Evolutionary conservation across 2,797 vertebrate species (phyloP).

Genomic region (Adrianichthys oophorus): DNA sequence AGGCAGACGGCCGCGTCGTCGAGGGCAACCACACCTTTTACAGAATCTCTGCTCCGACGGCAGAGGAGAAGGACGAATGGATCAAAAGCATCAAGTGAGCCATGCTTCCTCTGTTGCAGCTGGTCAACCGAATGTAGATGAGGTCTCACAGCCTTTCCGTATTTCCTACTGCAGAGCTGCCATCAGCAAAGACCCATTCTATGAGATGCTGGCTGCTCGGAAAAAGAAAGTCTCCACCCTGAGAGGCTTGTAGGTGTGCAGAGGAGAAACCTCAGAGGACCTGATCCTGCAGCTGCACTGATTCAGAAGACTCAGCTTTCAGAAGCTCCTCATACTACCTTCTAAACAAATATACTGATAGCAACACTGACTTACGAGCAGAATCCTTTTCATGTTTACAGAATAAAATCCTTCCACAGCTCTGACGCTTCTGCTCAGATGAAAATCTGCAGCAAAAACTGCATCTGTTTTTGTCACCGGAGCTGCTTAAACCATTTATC

Average conservation of each 20-base stretch:
- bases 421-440: background rate
- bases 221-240: slow-evolving; percentile 97
- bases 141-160: background rate
- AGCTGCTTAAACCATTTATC: slow-evolving; percentile 3
- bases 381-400: slow-evolving; percentile 10
- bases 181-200: slow-evolving; percentile 97
- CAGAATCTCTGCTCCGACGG: slow-evolving; percentile 92
- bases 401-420: background rate
- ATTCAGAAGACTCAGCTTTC: slow-evolving; percentile 4
- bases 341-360: slow-evolving; percentile 1
- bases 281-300: slow-evolving; percentile 8
- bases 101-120: background rate
- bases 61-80: slow-evolving; percentile 96
- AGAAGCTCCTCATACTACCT: slow-evolving; percentile 3
- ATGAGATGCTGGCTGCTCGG: slow-evolving; percentile 94
- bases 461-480: background rate
- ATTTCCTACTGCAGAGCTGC: slow-evolving; percentile 82
- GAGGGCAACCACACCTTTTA: slow-evolving; percentile 98
- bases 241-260: slow-evolving; percentile 80
- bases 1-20: slow-evolving; percentile 94
- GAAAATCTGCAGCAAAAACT: slow-evolving; percentile 20
- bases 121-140: background rate
- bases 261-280: slow-evolving; percentile 23
- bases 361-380: slow-evolving; percentile 4
- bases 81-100: slow-evolving; percentile 95